Percentiles rank a stretch among this genome's conserved stretches.
Conservation (phyloP, 2,113 vertebrate genomes). For the Anseranas semipalmata region DNA sequence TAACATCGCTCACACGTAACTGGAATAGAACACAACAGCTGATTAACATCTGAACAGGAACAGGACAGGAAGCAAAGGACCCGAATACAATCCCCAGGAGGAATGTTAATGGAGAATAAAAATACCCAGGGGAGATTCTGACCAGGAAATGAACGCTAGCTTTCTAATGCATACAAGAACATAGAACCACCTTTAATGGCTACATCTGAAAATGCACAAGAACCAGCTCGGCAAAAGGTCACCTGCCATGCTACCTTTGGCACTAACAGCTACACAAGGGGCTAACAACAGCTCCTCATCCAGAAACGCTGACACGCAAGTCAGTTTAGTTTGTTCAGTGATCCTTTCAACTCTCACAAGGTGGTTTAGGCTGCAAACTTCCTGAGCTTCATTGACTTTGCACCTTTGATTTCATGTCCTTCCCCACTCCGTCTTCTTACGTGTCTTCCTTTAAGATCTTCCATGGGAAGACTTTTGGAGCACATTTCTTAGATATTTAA, state of each 20-base stretch:
- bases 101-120: slow-evolving; percentile 69
- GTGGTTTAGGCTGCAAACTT: background rate
- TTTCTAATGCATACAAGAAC: background rate
- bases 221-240: background rate
- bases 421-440: background rate
- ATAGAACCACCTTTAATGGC: slow-evolving; percentile 10
- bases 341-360: background rate
- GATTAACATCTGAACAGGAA: slow-evolving; percentile 45
- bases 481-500: background rate
- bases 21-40: slow-evolving; percentile 47
- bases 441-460: background rate
- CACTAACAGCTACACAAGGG: background rate
- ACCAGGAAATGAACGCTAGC: background rate
- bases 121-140: slow-evolving; percentile 50
- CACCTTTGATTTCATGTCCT: background rate
- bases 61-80: slow-evolving; percentile 39
- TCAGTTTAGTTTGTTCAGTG: background rate
- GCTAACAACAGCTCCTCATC: background rate
- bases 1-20: background rate
- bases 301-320: background rate
- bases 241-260: background rate
- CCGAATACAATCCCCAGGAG: slow-evolving; percentile 18
- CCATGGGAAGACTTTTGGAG: background rate
- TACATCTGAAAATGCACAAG: background rate
- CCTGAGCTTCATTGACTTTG: background rate